Percentiles rank a stretch among this genome's conserved stretches.
These are phyloP conservation scores for Trissolcus brochymenae DNA, from an alignment of 2,888 invertebrate genomes.

Conservation along the genomic window DNA sequence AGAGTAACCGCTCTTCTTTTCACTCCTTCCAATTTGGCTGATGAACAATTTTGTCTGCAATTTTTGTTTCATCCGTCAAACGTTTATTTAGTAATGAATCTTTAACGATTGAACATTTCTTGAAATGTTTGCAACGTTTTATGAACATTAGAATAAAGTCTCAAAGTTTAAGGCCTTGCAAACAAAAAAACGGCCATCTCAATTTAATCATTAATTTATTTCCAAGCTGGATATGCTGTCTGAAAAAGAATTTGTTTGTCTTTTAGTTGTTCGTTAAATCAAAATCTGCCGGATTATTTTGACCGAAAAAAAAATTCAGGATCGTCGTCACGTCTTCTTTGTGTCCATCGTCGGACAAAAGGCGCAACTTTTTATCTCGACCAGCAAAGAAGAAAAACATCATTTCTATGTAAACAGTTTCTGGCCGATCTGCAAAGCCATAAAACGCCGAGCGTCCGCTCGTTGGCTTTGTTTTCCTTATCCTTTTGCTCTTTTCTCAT, in stretches of 20 bases:
- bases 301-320: no score
- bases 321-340: not conserved
- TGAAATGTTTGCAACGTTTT: no score
- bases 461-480: constrained; percentile 2
- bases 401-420: constrained; percentile 7
- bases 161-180: no score
- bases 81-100: not conserved
- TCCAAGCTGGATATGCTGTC: no score
- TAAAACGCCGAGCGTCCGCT: not conserved
- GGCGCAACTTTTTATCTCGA: not conserved
- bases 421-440: constrained; percentile 3
- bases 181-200: no score
- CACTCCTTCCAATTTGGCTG: not conserved
- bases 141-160: no score
- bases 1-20: constrained; percentile 38
- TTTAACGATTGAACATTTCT: not conserved
- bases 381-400: not conserved
- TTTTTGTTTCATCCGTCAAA: no score
- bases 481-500: constrained; percentile 7
- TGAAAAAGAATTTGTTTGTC: no score
- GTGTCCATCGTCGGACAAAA: not conserved
- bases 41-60: not conserved
- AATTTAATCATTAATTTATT: no score
- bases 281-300: no score
- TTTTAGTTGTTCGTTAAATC: no score